Conservation (phyloP, 2,888 invertebrate species). For the Lasioglossum vierecki region DNA sequence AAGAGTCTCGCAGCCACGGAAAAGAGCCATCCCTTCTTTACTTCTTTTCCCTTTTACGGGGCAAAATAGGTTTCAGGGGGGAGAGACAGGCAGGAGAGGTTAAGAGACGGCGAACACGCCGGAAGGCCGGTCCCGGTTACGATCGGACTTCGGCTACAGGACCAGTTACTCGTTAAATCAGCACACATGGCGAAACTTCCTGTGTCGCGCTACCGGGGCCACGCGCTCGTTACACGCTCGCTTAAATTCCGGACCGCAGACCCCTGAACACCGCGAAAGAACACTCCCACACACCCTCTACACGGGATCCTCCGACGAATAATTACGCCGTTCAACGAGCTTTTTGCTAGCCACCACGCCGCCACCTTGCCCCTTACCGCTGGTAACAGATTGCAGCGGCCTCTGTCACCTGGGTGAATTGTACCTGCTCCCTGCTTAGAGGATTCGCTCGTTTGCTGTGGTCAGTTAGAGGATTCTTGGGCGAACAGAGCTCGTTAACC, state of each 20-base stretch:
- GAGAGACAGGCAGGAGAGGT: slow-evolving; percentile 27
- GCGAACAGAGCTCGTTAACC: neutral
- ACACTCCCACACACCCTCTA: neutral
- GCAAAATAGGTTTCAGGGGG: slow-evolving; percentile 55
- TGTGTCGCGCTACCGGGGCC: neutral
- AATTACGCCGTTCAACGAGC: slow-evolving; percentile 49
- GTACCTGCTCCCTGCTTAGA: neutral
- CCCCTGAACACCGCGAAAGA: neutral
- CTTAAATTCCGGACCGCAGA: slow-evolving; percentile 40
- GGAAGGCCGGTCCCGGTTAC: slow-evolving; percentile 53
- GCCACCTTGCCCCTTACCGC: neutral
- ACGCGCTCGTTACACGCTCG: slow-evolving; percentile 47
- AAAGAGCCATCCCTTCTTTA: slow-evolving; percentile 30
- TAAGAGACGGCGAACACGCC: slow-evolving; percentile 57
- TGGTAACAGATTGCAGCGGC: slow-evolving; percentile 48
- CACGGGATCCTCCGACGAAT: slow-evolving; percentile 34
- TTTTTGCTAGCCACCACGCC: slow-evolving; percentile 32
- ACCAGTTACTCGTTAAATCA: slow-evolving; percentile 59
- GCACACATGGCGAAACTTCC: slow-evolving; percentile 61
- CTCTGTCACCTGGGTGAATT: slow-evolving; percentile 7
- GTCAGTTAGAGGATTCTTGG: neutral
- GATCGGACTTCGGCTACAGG: slow-evolving; percentile 43
- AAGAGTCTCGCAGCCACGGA: slow-evolving; percentile 32
- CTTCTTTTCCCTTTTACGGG: slow-evolving; percentile 48
- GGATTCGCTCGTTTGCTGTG: neutral